These are phyloP conservation scores for Holacanthus passer DNA, from an alignment of 2,113 vertebrate species.

Conservation along the genomic window DNA sequence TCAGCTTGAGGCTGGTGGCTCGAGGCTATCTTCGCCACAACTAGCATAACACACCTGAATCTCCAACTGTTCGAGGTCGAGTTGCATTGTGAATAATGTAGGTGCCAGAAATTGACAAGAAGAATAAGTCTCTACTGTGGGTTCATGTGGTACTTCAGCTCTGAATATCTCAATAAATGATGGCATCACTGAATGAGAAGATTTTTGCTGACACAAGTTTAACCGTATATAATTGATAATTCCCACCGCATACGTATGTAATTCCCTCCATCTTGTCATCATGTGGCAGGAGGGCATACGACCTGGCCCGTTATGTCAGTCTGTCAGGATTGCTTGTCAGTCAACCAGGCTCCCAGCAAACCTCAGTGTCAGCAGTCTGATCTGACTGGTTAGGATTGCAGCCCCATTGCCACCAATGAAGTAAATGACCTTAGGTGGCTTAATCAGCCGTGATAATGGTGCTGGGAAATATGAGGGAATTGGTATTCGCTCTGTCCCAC, in stretches of 20 bases:
- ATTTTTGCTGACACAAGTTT: background rate
- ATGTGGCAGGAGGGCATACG: slow-evolving; percentile 32
- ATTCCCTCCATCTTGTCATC: slow-evolving; percentile 20
- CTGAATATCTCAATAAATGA: background rate
- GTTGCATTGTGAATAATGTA: background rate
- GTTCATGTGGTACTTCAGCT: background rate
- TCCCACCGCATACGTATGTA: background rate
- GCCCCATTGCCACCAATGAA: slow-evolving; percentile 67
- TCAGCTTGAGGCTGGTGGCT: background rate
- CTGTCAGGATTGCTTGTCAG: slow-evolving; percentile 25
- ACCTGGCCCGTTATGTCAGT: slow-evolving; percentile 7
- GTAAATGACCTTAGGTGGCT: slow-evolving; percentile 74
- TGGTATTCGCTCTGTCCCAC: slow-evolving; percentile 73
- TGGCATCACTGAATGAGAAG: background rate
- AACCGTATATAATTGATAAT: background rate
- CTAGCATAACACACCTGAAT: background rate
- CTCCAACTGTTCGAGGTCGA: background rate
- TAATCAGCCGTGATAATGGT: slow-evolving; percentile 78
- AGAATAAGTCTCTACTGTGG: background rate
- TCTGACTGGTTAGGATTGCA: slow-evolving; percentile 64
- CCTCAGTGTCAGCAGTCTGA: slow-evolving; percentile 69
- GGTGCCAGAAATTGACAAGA: too few species aligned
- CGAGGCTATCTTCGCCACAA: background rate
- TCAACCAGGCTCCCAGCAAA: slow-evolving; percentile 49
- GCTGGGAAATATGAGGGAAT: slow-evolving; percentile 67